These are phyloP conservation scores for Zootoca vivipara DNA, from an alignment of 2,113 vertebrate species.

Conservation along the genomic window DNA sequence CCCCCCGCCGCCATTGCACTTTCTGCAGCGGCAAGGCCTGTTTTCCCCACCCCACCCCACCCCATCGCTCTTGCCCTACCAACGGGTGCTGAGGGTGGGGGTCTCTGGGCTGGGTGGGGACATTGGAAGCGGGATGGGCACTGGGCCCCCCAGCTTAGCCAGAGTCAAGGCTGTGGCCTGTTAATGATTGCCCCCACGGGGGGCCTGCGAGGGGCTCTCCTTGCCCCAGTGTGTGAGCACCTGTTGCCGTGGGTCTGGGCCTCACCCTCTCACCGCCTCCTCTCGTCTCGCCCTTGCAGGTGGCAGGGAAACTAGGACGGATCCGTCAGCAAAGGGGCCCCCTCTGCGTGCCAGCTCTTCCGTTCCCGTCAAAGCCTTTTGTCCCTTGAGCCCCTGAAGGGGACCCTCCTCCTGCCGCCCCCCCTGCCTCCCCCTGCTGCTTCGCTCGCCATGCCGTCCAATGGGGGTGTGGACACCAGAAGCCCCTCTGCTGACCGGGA, in stretches of 20 bases:
- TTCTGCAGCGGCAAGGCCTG: no score
- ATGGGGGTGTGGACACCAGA: slow-evolving; percentile 69
- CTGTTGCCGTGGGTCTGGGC: neutral
- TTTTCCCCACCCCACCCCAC: no score
- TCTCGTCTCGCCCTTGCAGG: slow-evolving; percentile 33
- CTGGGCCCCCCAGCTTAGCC: neutral
- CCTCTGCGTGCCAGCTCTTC: slow-evolving; percentile 6
- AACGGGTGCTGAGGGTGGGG: neutral
- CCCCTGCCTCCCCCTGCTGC: neutral
- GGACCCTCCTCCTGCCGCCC: neutral
- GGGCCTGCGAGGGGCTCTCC: neutral
- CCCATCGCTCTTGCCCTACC: neutral
- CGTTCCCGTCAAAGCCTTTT: slow-evolving; percentile 39
- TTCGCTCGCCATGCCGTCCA: slow-evolving; percentile 83
- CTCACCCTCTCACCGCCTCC: slow-evolving; percentile 14
- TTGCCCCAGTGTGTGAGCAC: neutral
- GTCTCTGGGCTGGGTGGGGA: neutral
- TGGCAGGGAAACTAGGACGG: slow-evolving; percentile 41
- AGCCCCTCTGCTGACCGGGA: slow-evolving; percentile 53
- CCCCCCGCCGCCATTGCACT: no score
- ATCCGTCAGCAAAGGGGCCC: neutral
- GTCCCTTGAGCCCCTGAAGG: slow-evolving; percentile 11
- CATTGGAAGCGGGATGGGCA: neutral
- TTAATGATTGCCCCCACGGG: slow-evolving; percentile 54
- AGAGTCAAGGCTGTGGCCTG: slow-evolving; percentile 51